Percentiles rank a stretch among this genome's conserved stretches.
Evolutionary conservation across 2,113 vertebrate species (phyloP).

Genomic region (Progne subis): DNA sequence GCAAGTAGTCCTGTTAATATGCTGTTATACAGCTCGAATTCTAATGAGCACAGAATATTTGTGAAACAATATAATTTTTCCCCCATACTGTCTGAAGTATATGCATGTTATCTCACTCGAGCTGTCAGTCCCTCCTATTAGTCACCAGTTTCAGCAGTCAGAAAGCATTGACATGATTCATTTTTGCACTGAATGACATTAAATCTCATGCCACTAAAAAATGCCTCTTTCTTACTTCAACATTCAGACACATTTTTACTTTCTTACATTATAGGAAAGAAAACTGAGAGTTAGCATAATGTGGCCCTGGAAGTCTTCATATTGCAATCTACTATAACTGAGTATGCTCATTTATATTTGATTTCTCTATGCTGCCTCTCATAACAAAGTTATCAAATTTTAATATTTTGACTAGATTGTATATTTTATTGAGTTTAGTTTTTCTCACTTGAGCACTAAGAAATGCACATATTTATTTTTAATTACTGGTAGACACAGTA

Average conservation of each 20-base stretch:
- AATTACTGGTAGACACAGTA: not conserved
- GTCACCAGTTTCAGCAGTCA: not conserved
- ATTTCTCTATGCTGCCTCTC: not conserved
- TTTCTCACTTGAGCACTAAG: not conserved
- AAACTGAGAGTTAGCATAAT: not conserved
- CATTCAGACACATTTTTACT: not conserved
- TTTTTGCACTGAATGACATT: not conserved
- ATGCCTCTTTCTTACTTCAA: not conserved
- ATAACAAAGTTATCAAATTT: not conserved
- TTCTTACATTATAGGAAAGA: not conserved
- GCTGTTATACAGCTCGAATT: not conserved
- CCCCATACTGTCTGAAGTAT: not conserved
- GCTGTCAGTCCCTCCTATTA: not conserved
- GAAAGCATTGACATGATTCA: not conserved
- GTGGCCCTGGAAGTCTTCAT: not conserved
- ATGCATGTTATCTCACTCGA: fast-evolving
- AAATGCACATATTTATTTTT: not conserved
- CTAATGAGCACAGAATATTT: not conserved
- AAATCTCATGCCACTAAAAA: not conserved
- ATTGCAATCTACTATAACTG: not conserved
- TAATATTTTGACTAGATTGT: not conserved
- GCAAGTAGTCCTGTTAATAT: not conserved
- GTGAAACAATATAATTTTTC: not conserved
- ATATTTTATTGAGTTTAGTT: not conserved
- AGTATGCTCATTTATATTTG: not conserved